Percentiles rank a stretch among this genome's conserved stretches.
Evolutionary conservation across 2,113 vertebrate species (phyloP).

Genomic region (Chloroceryle aenea): DNA sequence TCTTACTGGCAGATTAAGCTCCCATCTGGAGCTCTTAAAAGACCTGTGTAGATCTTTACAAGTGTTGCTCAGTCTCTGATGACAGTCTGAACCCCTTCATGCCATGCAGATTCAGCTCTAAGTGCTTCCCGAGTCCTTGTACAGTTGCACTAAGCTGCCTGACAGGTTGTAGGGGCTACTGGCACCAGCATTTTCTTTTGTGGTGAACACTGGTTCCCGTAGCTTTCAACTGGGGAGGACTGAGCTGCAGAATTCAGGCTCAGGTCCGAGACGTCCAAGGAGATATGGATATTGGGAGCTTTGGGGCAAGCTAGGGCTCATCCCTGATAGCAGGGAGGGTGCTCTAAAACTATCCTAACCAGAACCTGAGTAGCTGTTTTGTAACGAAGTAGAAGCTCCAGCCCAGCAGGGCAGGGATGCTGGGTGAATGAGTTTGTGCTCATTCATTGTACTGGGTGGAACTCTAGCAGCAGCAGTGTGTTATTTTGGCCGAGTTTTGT

Average conservation of each 20-base stretch:
- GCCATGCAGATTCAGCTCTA: background rate
- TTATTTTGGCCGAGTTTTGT: background rate
- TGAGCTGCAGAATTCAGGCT: background rate
- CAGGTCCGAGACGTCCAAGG: background rate
- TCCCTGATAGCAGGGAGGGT: background rate
- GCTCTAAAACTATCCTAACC: background rate
- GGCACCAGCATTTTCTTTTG: background rate
- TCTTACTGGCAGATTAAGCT: background rate
- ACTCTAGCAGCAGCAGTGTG: background rate
- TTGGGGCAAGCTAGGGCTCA: background rate
- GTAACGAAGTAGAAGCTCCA: background rate
- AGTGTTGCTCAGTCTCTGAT: background rate
- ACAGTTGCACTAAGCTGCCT: background rate
- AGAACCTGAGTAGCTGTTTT: background rate
- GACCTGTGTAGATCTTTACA: background rate
- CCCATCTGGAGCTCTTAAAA: background rate
- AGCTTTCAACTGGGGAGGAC: background rate
- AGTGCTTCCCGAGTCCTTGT: background rate
- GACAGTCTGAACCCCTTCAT: background rate
- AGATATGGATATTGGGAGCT: background rate
- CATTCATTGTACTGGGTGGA: background rate
- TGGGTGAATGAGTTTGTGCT: constrained; percentile 1
- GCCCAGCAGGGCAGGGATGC: background rate
- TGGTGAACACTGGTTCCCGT: background rate
- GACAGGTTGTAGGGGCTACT: background rate